A percentile compares a stretch with the other conserved stretches of the same genome.
Conservation (phyloP, 2,888 invertebrate species). For the Microctonus brassicae region DNA sequence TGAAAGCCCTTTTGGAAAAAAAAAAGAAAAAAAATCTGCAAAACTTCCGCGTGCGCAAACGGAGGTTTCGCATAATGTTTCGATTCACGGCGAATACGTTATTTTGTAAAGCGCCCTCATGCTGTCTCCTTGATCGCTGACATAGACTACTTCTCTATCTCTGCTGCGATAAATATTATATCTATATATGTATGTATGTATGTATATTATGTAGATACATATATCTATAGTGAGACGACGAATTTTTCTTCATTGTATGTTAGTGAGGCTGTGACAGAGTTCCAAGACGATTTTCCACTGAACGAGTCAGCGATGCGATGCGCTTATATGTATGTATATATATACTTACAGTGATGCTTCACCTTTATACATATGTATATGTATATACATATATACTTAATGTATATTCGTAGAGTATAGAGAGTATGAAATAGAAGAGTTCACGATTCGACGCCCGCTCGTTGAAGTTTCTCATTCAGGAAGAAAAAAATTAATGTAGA, state of each 20-base stretch:
- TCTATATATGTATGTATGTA: neutral
- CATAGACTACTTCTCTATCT: neutral
- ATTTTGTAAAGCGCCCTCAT: conserved; percentile 12
- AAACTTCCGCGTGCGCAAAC: conserved; percentile 13
- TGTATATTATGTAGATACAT: too few species aligned
- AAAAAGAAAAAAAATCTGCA: conserved; percentile 22
- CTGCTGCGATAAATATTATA: too few species aligned
- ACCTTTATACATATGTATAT: neutral
- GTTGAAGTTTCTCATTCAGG: conserved; percentile 16
- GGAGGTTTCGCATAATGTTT: conserved; percentile 28
- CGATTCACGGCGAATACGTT: conserved; percentile 32
- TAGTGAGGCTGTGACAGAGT: conserved; percentile 3
- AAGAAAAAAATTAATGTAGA: neutral
- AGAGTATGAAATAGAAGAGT: conserved; percentile 3
- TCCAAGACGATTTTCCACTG: conserved; percentile 29
- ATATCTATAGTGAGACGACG: neutral
- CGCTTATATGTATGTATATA: neutral
- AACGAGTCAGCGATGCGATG: conserved; percentile 12
- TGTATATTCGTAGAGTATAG: neutral
- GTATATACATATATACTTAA: neutral
- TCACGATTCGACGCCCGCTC: conserved; percentile 23
- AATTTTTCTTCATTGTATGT: neutral
- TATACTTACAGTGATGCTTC: neutral
- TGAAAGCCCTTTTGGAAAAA: conserved; percentile 19
- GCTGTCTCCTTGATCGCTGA: conserved; percentile 23